phyloP scores from a whole-genome alignment of 2,888 invertebrate species.

The Auanema freiburgensis region DNA sequence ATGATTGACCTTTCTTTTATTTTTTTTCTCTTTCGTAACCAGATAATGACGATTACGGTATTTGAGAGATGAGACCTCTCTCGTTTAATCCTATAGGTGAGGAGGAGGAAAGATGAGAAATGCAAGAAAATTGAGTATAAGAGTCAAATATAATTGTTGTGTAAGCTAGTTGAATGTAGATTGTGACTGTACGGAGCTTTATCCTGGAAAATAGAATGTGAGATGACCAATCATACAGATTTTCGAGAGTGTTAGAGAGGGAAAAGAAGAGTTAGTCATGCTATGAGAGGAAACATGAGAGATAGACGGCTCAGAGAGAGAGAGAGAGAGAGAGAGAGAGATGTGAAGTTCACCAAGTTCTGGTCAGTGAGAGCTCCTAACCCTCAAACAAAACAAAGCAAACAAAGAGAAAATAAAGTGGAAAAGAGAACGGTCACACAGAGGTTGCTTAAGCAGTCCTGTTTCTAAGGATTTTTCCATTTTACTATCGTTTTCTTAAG shows the following conservation, averaged over 20 bases:
- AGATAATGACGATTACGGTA: too few relatives aligned
- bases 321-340: slow-evolving; percentile 10
- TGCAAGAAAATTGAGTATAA: too few relatives aligned
- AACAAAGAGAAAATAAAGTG: neutral
- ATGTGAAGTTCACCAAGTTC: neutral
- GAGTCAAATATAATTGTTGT: too few relatives aligned
- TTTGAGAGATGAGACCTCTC: too few relatives aligned
- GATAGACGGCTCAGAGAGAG: slow-evolving; percentile 8
- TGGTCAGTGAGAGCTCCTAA: slow-evolving; percentile 5
- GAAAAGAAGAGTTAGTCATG: neutral
- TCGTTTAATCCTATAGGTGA: too few relatives aligned
- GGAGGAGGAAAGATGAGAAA: too few relatives aligned
- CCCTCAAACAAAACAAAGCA: slow-evolving; percentile 5
- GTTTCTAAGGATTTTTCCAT: too few relatives aligned
- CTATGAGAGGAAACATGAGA: neutral
- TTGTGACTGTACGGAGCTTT: too few relatives aligned
- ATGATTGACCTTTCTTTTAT: too few relatives aligned
- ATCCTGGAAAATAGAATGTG: neutral
- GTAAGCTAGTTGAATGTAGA: too few relatives aligned
- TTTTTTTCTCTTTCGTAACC: too few relatives aligned
- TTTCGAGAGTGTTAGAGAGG: slow-evolving; percentile 8
- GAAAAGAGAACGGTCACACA: slow-evolving; percentile 2
- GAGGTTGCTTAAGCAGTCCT: neutral
- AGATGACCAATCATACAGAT: neutral
- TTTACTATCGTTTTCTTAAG: too few relatives aligned